Evolutionary conservation across 53 echinoderm and acorn worm genomes (phyloP), one percentile per base, ranked within the genome.

Genomic region (Glandiceps talaboti): DNA sequence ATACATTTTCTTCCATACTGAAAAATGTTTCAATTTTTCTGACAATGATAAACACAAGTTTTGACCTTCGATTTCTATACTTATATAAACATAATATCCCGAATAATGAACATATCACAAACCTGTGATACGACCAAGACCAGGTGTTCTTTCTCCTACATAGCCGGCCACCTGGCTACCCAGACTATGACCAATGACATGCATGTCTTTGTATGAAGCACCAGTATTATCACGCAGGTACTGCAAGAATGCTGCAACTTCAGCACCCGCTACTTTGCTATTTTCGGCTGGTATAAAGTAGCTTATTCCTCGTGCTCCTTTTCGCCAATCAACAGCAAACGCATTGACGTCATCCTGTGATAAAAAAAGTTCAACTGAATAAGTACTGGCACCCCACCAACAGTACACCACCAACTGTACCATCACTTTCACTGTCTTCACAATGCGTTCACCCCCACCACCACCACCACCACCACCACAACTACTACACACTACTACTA

Each of bases 141-240:
- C 86, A 0, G 86, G 88, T 25, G 31, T 78, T 32, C 92, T 85
- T 32, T 88, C 81, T 6, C 95, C 95, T 28, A 86, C 86, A 33
- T 92, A 92, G 0, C 95, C 95, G 28, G 88, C 91, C 0, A 86
- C 90, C 31, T 94, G 95, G 0, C 92, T 84, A 28, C 95, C 95
- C 1, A 94, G 90, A 82, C 95, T 94, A 76, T 92, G 92, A 1
- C 91, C 95, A 14, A 94, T 78, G 32, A 94, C 81, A 33, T 94
- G 95, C 75, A 89, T 88, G 0, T 80, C 84, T 26, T 33, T 82
- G 26, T 86, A 85, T 0, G 86, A 28, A 1, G 25, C 30, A 77
- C 29, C 29, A 30, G 77, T 28, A 1, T 28, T 30, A 30, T 77
- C 20, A 1, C 1, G 30, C 25, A 20, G 25, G 29, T 14, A 28